Base-by-base conservation (phyloP, 2,797 vertebrate genomes). In the Myoxocephalus aenaeus region DNA sequence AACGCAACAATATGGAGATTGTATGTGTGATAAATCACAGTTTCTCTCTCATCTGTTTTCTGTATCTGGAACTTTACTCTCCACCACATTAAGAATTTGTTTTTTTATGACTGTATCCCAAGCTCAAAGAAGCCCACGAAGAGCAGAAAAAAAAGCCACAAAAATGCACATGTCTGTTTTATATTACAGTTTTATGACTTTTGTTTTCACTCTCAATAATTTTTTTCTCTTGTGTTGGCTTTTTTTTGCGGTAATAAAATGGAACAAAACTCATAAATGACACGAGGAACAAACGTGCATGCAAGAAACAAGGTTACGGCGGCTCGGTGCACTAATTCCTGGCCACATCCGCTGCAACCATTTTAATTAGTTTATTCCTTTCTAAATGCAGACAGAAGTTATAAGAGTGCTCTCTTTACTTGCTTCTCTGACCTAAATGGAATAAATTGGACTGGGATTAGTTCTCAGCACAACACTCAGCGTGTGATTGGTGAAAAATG, bases 361-460 rank as follows among this genome's bases (percentile, higher is more conserved):
- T 92, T 86, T 86, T 91, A 91, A 93, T 90, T 91, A 90, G 89
- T 88, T 89, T 86, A 91, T 90, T 86, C 68, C 8, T 87, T 89
- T 90, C 90, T 90, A 90, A 93, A 92, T 87, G 81, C 78, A 78
- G 90, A 86, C 76, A 68, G 82, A 88, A 90, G 84, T 89, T 93
- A 89, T 91, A 90, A 79, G 83, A 81, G 79, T 51, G 70, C 72
- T 86, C 80, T 79, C 86, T 88, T 90, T 82, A 79, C 83, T 85
- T 85, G 74, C 80, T 87, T 86, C 87, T 82, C 80, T 91, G 91
- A 91, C 90, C 91, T 86, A 89, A 89, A 92, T 93, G 84, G 83
- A 84, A 91, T 87, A 89, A 90, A 93, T 91, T 90, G 85, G 87
- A 81, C 77, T 84, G 88, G 82, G 86, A 91, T 89, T 92, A 87